A percentile compares a stretch with the other conserved stretches of the same genome.
phyloP scores from a whole-genome alignment of 2,113 vertebrate species.

The Donacobius atricapilla region DNA sequence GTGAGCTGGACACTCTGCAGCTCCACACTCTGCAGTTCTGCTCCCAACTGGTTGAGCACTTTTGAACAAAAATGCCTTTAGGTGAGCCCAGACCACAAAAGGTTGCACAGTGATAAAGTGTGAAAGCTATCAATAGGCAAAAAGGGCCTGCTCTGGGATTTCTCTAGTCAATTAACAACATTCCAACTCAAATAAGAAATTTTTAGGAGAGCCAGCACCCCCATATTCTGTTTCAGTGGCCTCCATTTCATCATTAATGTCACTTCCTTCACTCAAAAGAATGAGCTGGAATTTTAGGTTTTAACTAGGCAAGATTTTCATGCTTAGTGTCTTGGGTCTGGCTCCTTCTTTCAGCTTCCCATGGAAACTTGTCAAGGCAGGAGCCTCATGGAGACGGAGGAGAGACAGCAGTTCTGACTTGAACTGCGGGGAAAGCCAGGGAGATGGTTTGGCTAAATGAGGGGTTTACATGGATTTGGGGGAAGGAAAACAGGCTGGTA shows the following conservation, averaged over 20 bases:
- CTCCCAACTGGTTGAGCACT: not conserved
- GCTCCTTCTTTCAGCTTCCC: not conserved
- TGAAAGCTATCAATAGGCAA: not conserved
- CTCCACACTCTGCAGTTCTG: not conserved
- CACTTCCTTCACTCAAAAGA: not conserved
- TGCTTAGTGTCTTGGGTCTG: not conserved
- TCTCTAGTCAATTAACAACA: not conserved
- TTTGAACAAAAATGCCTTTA: not conserved
- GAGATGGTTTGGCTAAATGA: not conserved
- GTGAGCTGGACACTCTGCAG: not conserved
- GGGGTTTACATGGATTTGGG: not conserved
- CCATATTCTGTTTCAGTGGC: not conserved
- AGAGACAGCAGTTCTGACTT: not conserved
- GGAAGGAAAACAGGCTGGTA: not conserved
- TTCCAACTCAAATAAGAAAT: not conserved
- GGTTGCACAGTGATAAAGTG: not conserved
- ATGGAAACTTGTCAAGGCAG: not conserved
- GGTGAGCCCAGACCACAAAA: not conserved
- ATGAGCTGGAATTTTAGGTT: not conserved
- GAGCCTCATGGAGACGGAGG: rapidly evolving
- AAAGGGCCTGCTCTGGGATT: not conserved
- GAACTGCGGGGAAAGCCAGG: not conserved
- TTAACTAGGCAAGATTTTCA: not conserved
- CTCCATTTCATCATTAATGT: not conserved
- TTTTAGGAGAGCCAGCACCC: not conserved